A percentile compares a stretch with the other conserved stretches of the same genome.
Conservation (phyloP, 1,140 invertebrate genomes). For the Plodia interpunctella region DNA sequence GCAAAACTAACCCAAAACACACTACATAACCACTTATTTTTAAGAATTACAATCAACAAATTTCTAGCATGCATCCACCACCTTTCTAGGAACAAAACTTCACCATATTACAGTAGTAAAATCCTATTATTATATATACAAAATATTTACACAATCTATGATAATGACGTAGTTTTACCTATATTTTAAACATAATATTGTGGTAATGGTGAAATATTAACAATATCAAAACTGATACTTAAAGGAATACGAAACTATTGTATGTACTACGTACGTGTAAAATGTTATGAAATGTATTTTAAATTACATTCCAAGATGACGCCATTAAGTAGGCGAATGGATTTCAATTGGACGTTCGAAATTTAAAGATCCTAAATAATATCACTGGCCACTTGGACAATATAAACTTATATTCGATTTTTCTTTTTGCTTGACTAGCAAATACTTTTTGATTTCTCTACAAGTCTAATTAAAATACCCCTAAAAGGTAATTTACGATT, state of each 20-base stretch:
- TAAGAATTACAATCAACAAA: neutral
- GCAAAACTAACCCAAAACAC: too few species aligned
- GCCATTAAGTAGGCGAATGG: neutral
- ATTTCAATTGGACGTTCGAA: neutral
- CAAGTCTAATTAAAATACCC: neutral
- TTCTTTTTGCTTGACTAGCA: conserved; percentile 3
- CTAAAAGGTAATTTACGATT: neutral
- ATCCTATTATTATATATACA: conserved; percentile 25
- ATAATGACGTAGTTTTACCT: conserved; percentile 21
- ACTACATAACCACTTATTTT: too few species aligned
- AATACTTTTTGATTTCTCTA: neutral
- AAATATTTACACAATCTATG: conserved; percentile 30
- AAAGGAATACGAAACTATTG: neutral
- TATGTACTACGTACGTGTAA: neutral
- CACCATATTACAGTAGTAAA: conserved; percentile 13
- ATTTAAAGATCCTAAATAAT: conserved; percentile 1
- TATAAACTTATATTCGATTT: neutral
- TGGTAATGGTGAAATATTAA: neutral
- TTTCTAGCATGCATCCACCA: neutral
- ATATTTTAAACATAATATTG: neutral
- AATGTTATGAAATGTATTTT: neutral
- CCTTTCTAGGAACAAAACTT: conserved; percentile 15
- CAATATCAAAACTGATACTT: neutral
- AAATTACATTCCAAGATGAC: neutral
- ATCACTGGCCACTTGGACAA: conserved; percentile 3